Conservation (phyloP, 2,113 vertebrate genomes). For the Gallinago paraguaiae region DNA sequence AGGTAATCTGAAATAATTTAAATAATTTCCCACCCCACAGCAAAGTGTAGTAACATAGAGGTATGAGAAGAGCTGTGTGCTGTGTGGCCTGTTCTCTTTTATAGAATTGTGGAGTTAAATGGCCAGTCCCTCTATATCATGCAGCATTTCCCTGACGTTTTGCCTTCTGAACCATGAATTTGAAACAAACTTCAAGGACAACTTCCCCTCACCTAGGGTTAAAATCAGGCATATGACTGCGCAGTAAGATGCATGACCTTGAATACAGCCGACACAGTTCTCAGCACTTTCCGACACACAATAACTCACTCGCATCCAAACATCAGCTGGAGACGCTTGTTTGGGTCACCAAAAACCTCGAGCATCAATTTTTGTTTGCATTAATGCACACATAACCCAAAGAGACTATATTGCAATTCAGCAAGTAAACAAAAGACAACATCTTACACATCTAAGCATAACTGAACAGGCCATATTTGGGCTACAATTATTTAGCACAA, state of each 20-base stretch:
- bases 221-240: not conserved
- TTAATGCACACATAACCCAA: not conserved
- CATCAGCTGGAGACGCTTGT: not conserved
- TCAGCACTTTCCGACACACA: not conserved
- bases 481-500: not conserved
- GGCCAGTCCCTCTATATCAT: too few species aligned
- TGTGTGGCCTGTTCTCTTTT: fast-evolving
- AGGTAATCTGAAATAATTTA: not conserved
- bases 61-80: fast-evolving
- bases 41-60: not conserved
- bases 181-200: not conserved
- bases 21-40: not conserved
- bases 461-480: fast-evolving
- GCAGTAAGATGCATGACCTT: not conserved
- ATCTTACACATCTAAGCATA: not conserved
- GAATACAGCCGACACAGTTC: fast-evolving
- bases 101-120: not conserved
- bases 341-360: not conserved
- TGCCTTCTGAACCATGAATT: not conserved
- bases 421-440: not conserved
- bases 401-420: not conserved
- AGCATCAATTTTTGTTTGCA: not conserved
- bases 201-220: not conserved
- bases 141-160: not conserved
- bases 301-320: not conserved